phyloP scores from a whole-genome alignment of 2,888 invertebrate genomes.

The Leuctra nigra region DNA sequence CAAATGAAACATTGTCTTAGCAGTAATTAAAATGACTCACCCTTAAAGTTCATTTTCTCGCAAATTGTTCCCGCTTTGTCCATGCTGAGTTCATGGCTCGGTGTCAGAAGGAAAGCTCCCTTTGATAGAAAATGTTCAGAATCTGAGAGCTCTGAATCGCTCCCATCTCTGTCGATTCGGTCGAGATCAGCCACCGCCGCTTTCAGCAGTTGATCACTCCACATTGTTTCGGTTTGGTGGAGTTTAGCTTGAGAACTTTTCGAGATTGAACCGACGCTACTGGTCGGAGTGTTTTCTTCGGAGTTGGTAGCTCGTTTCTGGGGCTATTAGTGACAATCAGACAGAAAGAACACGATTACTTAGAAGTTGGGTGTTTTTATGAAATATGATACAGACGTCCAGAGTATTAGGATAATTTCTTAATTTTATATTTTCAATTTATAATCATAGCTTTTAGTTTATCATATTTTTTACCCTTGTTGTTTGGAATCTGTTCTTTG shows the following conservation, averaged over 20 bases:
- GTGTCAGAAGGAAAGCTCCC: slow-evolving; percentile 76
- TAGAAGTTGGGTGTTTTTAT: too few relatives aligned
- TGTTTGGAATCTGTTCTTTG: too few relatives aligned
- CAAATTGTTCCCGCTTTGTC: slow-evolving; percentile 80
- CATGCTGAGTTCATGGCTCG: slow-evolving; percentile 78
- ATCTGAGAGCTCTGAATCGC: slow-evolving; percentile 71
- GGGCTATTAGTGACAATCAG: too few relatives aligned
- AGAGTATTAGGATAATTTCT: too few relatives aligned
- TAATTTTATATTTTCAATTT: too few relatives aligned
- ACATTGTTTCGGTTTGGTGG: slow-evolving; percentile 20
- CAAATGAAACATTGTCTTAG: too few relatives aligned
- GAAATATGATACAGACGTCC: too few relatives aligned
- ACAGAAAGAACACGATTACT: too few relatives aligned
- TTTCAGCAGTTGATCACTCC: slow-evolving; percentile 48
- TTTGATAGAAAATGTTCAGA: slow-evolving; percentile 66
- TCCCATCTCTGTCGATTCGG: slow-evolving; percentile 62
- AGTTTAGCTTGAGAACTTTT: slow-evolving; percentile 1
- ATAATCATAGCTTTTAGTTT: too few relatives aligned
- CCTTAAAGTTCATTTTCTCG: slow-evolving; percentile 74
- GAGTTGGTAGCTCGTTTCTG: too few relatives aligned
- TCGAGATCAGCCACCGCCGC: slow-evolving; percentile 48
- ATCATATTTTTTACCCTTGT: too few relatives aligned
- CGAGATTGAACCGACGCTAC: not conserved
- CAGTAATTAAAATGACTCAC: not conserved
- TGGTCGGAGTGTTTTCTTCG: too few relatives aligned